These are phyloP conservation scores for Acronicta alni DNA, from an alignment of 2,888 invertebrate species.

Conservation along the genomic window DNA sequence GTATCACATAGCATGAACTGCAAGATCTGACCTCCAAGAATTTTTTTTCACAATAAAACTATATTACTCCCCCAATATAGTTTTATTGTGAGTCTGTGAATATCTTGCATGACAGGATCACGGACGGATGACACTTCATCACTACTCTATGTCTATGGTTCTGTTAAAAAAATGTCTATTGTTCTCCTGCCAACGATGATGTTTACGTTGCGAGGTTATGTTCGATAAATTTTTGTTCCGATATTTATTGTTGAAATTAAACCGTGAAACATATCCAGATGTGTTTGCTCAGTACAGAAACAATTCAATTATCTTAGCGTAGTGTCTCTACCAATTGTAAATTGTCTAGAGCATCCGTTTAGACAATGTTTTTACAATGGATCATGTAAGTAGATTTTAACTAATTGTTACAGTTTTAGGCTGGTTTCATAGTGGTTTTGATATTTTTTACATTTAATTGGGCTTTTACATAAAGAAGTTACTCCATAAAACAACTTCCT, in stretches of 20 bases:
- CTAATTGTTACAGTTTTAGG: not conserved
- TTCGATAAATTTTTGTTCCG: conserved; percentile 14
- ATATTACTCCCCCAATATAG: no score
- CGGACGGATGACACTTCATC: no score
- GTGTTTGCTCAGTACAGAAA: conserved; percentile 16
- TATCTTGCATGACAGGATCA: no score
- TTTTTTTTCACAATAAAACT: no score
- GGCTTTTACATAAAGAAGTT: not conserved
- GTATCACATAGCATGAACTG: no score
- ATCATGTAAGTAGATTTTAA: conserved; percentile 44
- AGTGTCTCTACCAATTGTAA: conserved; percentile 10
- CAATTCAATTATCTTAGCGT: conserved; percentile 14
- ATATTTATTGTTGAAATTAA: conserved; percentile 11
- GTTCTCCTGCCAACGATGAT: conserved; percentile 37
- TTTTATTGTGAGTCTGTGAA: no score
- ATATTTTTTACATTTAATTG: not conserved
- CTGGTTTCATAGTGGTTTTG: not conserved
- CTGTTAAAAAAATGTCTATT: no score
- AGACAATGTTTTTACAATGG: conserved; percentile 46
- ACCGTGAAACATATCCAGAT: conserved; percentile 32
- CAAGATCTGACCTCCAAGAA: no score
- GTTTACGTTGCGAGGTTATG: conserved; percentile 56
- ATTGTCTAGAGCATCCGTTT: conserved; percentile 2
- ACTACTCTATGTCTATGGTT: not conserved
- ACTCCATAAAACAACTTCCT: not conserved